Conservation (phyloP, 1,140 invertebrate species). For the Pogonomyrmex californicus region DNA sequence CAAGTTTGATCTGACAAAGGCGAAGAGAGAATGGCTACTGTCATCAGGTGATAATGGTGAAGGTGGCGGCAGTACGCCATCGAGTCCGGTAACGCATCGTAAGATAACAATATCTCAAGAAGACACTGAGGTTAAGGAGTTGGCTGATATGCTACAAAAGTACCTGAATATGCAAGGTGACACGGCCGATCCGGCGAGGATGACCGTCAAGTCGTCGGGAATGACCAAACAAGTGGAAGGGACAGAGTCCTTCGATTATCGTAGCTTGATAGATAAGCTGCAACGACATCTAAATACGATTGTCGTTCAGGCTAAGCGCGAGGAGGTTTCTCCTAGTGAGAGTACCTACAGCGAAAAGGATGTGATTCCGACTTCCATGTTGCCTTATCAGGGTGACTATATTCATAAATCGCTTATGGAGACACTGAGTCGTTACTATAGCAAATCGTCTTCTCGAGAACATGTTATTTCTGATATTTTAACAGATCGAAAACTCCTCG, state of each 20-base stretch:
- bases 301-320: conserved; percentile 79
- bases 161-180: conserved; percentile 88
- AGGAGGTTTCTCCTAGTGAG: conserved; percentile 46
- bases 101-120: conserved; percentile 76
- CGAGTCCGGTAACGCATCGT: conserved; percentile 75
- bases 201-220: background rate
- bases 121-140: conserved; percentile 87
- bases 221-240: background rate
- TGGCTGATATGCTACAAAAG: conserved; percentile 90
- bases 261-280: conserved; percentile 89
- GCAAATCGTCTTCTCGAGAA: conserved; percentile 89
- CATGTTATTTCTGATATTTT: conserved; percentile 91
- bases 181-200: conserved; percentile 62
- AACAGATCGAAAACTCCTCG: conserved; percentile 90
- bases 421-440: conserved; percentile 90
- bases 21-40: conserved; percentile 88
- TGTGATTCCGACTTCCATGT: conserved; percentile 72
- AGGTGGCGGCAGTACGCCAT: conserved; percentile 74
- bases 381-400: conserved; percentile 87
- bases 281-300: conserved; percentile 89
- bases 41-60: conserved; percentile 76
- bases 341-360: conserved; percentile 21
- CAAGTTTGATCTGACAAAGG: conserved; percentile 90
- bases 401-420: conserved; percentile 89
- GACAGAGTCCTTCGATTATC: conserved; percentile 87